phyloP scores from a whole-genome alignment of 2,113 vertebrate genomes.

The Menidia beryllina region DNA sequence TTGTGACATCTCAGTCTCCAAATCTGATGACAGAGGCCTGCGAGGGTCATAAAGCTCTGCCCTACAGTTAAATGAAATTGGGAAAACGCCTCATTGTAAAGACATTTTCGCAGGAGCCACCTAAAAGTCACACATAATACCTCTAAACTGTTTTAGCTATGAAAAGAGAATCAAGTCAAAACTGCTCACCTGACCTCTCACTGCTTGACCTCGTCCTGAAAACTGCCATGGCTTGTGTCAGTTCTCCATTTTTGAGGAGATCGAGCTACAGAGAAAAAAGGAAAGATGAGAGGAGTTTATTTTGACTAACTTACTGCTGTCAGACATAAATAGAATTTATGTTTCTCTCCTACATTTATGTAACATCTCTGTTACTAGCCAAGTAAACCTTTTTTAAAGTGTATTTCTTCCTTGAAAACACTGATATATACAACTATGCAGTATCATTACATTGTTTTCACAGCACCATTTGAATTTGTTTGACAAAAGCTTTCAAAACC shows the following conservation, averaged over 20 bases:
- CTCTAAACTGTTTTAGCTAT: no score
- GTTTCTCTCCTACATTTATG: no score
- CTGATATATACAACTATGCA: no score
- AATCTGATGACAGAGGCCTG: constrained; percentile 37
- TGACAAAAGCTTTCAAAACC: neutral
- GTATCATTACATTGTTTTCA: no score
- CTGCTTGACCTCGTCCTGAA: constrained; percentile 15
- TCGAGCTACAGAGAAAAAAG: constrained; percentile 1
- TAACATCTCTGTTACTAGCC: no score
- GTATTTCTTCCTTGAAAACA: no score
- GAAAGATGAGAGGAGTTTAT: neutral
- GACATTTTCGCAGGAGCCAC: no score
- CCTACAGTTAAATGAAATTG: constrained; percentile 26
- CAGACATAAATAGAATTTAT: neutral
- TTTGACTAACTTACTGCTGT: neutral
- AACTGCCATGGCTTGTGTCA: neutral
- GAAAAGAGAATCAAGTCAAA: no score
- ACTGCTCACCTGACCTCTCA: constrained; percentile 33
- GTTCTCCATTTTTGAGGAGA: constrained; percentile 55
- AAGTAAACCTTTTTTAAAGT: no score
- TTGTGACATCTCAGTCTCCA: constrained; percentile 27
- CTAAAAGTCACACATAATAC: no score
- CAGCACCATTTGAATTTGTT: no score
- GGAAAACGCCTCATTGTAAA: neutral
- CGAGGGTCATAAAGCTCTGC: constrained; percentile 68